Evolutionary conservation across 2,888 invertebrate genomes (phyloP), one percentile per base, ranked within the genome.

Genomic region (Hydroisotoma schaefferi): DNA sequence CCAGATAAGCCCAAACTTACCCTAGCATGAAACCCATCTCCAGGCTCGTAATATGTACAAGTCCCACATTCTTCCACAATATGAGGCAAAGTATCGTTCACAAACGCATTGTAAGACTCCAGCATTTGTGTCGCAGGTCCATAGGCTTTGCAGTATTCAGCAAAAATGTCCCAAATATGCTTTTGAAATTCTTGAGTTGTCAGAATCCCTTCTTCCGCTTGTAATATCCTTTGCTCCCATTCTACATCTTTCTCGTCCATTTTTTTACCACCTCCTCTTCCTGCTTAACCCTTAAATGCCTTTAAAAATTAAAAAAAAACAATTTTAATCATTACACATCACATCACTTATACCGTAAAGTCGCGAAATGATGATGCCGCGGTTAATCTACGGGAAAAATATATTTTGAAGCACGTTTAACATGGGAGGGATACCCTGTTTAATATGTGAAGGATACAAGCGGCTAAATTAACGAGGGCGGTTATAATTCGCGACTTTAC

Each of bases 101-200:
- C 25, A 38, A 61, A 61, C 18, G 38, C 18, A 20, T 61, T 61
- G 37, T 47, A 61, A 12, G 56, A 57, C 8, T 51, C 18, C 25
- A 61, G 28, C n/a, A 51, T 46, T 28, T 51, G 47, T 6, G 37
- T 27, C 6, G 52, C 52, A 2, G 57, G 53, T 15, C 61, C 61
- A 37, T 53, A 57, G 18, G 51, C 40, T 28, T 5, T 20, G 46
- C 38, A 55, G 20, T 59, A 59, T 20, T 27, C 28, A 15, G 54
- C 55, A 4, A 55, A 27, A n/a, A 59, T n/a, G 33, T 37, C 38
- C 58, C 53, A 53, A 4, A 53, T 47, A 15, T 33, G 26, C 5
- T 58, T 22, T 3, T 20, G 15, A n/a, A 29, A 44, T 2, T 53
- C 47, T 2, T 37, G 5, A 10, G 25, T 28, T 2, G 29, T 5